Evolutionary conservation across 2,888 invertebrate genomes (phyloP).

Genomic region (Marasmarcha lunaedactyla): DNA sequence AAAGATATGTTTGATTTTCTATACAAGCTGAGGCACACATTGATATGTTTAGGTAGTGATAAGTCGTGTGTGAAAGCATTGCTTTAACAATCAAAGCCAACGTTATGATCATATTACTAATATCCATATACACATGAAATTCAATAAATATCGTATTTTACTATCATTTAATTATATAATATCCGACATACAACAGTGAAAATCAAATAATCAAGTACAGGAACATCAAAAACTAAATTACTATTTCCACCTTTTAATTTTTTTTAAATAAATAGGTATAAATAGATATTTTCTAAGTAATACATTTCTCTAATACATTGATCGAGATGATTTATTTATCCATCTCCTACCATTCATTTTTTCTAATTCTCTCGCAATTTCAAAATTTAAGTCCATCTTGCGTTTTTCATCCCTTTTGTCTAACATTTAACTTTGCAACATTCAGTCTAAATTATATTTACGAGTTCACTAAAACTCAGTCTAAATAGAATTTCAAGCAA

Average conservation of each 20-base stretch:
- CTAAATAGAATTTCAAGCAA: too few relatives aligned
- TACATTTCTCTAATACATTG: slow-evolving; percentile 22
- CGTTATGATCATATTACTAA: slow-evolving; percentile 8
- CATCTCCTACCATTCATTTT: neutral
- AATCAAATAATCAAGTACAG: slow-evolving; percentile 32
- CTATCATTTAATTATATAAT: slow-evolving; percentile 12
- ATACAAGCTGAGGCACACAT: slow-evolving; percentile 67
- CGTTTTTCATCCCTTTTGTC: too few relatives aligned
- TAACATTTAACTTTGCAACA: too few relatives aligned
- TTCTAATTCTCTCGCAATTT: neutral
- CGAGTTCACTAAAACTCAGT: too few relatives aligned
- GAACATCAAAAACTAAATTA: slow-evolving; percentile 42
- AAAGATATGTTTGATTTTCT: slow-evolving; percentile 62
- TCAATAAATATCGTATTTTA: slow-evolving; percentile 16
- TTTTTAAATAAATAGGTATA: too few relatives aligned
- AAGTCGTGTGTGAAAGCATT: slow-evolving; percentile 43
- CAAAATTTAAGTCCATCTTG: too few relatives aligned
- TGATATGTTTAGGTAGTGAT: slow-evolving; percentile 61
- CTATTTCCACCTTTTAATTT: slow-evolving; percentile 19
- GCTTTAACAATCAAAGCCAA: slow-evolving; percentile 58
- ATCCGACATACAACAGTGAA: slow-evolving; percentile 20
- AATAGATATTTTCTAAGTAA: neutral
- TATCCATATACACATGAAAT: slow-evolving; percentile 18
- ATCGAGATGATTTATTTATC: neutral
- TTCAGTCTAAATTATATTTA: too few relatives aligned